phyloP scores from a whole-genome alignment of 2,113 vertebrate species.

The Sorex araneus region DNA sequence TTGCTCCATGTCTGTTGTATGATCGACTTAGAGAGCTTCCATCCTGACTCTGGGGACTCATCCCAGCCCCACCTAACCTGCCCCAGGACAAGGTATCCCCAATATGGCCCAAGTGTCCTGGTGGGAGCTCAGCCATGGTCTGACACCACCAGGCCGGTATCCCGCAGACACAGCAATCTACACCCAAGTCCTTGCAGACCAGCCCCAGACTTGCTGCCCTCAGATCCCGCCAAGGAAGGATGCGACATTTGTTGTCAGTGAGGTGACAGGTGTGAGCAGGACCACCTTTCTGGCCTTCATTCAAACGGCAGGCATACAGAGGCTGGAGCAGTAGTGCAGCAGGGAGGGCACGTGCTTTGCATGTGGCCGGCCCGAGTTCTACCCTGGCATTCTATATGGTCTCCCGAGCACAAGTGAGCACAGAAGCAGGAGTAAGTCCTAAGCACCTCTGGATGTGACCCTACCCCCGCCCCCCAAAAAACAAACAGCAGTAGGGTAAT shows the following conservation, averaged over 20 bases:
- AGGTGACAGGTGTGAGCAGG: neutral
- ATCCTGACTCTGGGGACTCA: neutral
- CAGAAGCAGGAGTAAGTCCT: too few relatives aligned
- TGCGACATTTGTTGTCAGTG: neutral
- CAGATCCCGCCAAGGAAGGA: accelerated
- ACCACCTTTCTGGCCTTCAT: neutral
- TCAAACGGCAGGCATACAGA: neutral
- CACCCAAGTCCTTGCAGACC: neutral
- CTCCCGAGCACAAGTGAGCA: too few relatives aligned
- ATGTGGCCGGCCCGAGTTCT: too few relatives aligned
- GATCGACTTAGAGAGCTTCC: neutral
- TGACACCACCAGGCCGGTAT: neutral
- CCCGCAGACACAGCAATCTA: neutral
- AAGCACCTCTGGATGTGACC: too few relatives aligned
- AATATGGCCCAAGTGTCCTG: neutral
- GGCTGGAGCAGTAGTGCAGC: too few relatives aligned
- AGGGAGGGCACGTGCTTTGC: too few relatives aligned
- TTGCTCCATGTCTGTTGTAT: neutral
- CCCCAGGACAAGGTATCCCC: neutral
- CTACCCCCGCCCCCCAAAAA: too few relatives aligned
- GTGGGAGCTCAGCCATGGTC: neutral
- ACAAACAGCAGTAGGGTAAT: neutral
- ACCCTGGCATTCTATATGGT: too few relatives aligned
- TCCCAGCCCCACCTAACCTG: neutral
- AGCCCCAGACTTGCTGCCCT: too few relatives aligned